Evolutionary conservation across 2,113 vertebrate genomes (phyloP), one percentile per base, ranked within the genome.

Genomic region (Butastur rufipennis): DNA sequence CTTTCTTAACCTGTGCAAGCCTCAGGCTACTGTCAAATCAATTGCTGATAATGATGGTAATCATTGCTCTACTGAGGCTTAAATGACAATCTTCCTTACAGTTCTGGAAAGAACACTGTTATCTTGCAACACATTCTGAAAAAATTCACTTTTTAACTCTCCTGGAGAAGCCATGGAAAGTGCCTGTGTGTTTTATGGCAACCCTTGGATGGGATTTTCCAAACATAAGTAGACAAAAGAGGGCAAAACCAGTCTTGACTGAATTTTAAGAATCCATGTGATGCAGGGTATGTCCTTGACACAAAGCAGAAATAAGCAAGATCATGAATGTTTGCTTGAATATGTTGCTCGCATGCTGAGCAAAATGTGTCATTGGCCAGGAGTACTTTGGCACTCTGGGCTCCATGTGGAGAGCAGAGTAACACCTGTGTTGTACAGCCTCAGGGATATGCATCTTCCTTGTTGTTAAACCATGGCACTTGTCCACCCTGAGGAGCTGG

Each of bases 181-280:
- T 8, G 71, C 77, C 50, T 0, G 0, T 1, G 4, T 52, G 36
- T 67, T 73, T 83, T 21, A 45, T 29, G 38, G 36, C n/a, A 50
- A 90, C 16, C 1, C 18, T 61, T 53, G 86, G 58, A 2, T 67
- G 92, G 88, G 88, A 56, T 78, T 95, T 94, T 84, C 82, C 72
- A 53, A 61, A 11, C 8, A 5, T 20, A 17, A 59, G 6, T 9
- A 40, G 63, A 48, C 42, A 81, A 50, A 0, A 61, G 72, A 84
- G 38, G n/a, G 23, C 20, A 88, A 78, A 94, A 5, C 4, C 47
- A 52, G 68, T 26, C 56, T 34, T 81, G 55, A 45, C 19, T 45
- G 80, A 29, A 20, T 83, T 92, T 55, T 62, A 63, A 56, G 80
- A 43, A 26, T 72, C 59, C 5, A 0, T 10, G 10, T 87, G 77